These are phyloP conservation scores for Heliconius hortense DNA, from an alignment of 2,888 invertebrate species.

Conservation along the genomic window DNA sequence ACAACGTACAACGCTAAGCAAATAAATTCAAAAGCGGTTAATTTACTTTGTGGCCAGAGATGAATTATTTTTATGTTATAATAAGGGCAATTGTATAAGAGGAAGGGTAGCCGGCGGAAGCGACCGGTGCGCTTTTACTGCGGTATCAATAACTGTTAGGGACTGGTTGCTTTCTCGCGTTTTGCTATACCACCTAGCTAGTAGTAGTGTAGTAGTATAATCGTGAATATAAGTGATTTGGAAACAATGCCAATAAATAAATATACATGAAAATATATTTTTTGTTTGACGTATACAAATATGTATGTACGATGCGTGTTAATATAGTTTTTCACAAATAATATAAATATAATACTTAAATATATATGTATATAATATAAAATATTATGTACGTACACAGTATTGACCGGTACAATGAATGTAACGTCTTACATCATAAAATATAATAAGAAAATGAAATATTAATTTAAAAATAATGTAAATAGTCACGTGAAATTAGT, in stretches of 20 bases:
- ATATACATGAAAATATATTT: no score
- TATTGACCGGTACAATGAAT: background rate
- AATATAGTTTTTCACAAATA: no score
- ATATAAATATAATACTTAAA: no score
- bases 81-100: slow-evolving; percentile 58
- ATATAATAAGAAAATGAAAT: slow-evolving; percentile 6
- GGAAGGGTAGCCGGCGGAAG: slow-evolving; percentile 47
- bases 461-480: slow-evolving; percentile 1
- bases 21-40: slow-evolving; percentile 53
- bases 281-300: background rate
- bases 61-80: slow-evolving; percentile 68
- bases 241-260: no score
- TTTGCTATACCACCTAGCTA: background rate
- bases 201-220: no score
- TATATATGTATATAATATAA: no score
- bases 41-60: slow-evolving; percentile 57
- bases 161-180: slow-evolving; percentile 14
- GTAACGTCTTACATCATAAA: background rate
- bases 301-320: no score
- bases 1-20: slow-evolving; percentile 47
- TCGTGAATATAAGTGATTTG: no score
- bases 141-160: slow-evolving; percentile 39
- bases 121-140: slow-evolving; percentile 43
- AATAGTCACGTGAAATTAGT: slow-evolving; percentile 2
- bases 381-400: background rate